Conservation (phyloP, 2,797 vertebrate genomes). For the Columba guinea region DNA sequence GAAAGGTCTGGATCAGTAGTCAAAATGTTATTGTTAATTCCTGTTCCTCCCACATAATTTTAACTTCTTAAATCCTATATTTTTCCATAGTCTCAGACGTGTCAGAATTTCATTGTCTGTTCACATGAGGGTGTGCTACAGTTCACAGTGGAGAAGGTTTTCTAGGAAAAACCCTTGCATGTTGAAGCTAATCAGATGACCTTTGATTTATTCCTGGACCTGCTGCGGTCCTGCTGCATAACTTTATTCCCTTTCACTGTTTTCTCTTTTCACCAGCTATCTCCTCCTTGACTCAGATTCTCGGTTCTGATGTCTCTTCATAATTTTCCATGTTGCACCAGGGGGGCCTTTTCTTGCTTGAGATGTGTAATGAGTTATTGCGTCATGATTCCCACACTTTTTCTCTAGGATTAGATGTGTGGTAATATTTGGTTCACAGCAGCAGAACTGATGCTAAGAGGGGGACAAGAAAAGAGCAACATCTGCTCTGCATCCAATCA, state of each 20-base stretch:
- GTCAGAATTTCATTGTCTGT: background rate
- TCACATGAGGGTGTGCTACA: background rate
- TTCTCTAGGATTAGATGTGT: background rate
- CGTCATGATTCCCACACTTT: background rate
- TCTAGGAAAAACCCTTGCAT: background rate
- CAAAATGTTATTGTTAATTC: background rate
- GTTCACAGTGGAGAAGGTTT: background rate
- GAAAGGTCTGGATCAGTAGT: background rate
- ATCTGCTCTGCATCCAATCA: background rate
- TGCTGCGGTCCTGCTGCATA: background rate
- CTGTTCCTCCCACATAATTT: background rate
- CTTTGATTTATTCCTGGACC: background rate
- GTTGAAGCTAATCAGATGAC: background rate
- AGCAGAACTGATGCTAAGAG: background rate
- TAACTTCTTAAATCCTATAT: background rate
- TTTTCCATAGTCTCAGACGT: background rate
- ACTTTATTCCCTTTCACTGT: background rate
- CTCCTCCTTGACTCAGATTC: background rate
- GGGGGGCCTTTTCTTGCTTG: background rate
- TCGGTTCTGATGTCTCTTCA: background rate
- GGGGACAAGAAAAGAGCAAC: background rate
- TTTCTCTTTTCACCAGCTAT: background rate
- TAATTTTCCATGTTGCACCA: background rate
- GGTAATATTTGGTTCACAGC: background rate
- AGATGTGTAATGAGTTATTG: background rate